Base-by-base conservation (phyloP, 2,113 vertebrate species). In the Grallaria varia region DNA sequence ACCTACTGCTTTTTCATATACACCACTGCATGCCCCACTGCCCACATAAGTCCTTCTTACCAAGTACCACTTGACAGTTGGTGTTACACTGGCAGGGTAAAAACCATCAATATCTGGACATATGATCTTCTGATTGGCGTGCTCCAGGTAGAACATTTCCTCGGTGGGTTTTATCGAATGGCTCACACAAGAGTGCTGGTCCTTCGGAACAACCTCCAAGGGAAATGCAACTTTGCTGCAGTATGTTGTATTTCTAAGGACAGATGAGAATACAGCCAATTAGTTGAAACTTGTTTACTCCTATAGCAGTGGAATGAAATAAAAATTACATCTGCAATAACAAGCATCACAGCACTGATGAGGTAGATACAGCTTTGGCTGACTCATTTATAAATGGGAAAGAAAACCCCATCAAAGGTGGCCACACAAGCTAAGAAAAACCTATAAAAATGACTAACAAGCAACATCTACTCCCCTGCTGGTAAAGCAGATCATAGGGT, bases 201-300 rank as follows among this genome's bases (percentile, higher is more conserved):
- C 95, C 66, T 97, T 98, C 0, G 92, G 96, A 80, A 98, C 56
- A 56, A 99, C 99, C 63, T 97, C 98, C 85, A 99, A 96, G 5
- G 97, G 98, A 94, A 99, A 98, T 0, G 98, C 96, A 28, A 98
- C 98, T 98, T 98, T 98, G 72, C 97, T 98, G 97, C 99, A 99
- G 44, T 98, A 98, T 1, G 99, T 98, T 66, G 97, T 98, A 76
- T 99, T 99, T 33, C 99, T 99, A 85, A 82, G 44, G 67, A 92
- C 50, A 93, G 27, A 96, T 14, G 18, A 97, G 53, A 27, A 84
- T 1, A 30, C 8, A 55, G 45, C 39, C 67, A 55, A 80, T 94
- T 67, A 94, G 42, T 3, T 89, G 45, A 64, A 82, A 87, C 56
- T 76, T 71, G 35, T 88, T 94, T 90, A 87, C 18, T 89, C n/a